phyloP scores from a whole-genome alignment of 2,797 vertebrate genomes.

The Moxostoma hubbsi region DNA sequence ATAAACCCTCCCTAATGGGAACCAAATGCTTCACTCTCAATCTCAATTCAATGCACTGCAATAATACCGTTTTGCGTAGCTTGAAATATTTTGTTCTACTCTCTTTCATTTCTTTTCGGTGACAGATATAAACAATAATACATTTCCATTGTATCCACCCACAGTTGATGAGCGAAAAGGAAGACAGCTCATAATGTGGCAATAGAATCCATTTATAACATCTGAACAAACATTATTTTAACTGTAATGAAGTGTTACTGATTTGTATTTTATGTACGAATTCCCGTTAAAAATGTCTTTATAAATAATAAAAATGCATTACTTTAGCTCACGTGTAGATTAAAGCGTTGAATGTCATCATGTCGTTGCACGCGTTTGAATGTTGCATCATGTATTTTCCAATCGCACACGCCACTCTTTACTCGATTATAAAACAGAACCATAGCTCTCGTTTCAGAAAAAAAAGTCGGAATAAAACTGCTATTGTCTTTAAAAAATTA shows the following conservation, averaged over 20 bases:
- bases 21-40: constrained; percentile 71
- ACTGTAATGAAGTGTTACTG: constrained; percentile 76
- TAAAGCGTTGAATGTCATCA: constrained; percentile 68
- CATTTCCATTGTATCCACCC: constrained; percentile 69
- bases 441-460: constrained; percentile 51
- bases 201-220: constrained; percentile 75
- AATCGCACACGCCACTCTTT: constrained; percentile 35
- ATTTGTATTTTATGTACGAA: constrained; percentile 69
- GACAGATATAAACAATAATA: constrained; percentile 66
- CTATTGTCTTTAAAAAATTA: constrained; percentile 80
- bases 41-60: constrained; percentile 79
- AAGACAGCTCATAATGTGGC: constrained; percentile 79
- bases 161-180: constrained; percentile 71
- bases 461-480: constrained; percentile 77
- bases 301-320: constrained; percentile 87
- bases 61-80: constrained; percentile 77
- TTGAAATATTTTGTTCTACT: constrained; percentile 74
- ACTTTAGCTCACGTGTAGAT: constrained; percentile 70
- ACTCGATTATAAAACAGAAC: constrained; percentile 57
- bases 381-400: constrained; percentile 19
- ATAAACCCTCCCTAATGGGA: constrained; percentile 76
- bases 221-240: constrained; percentile 73
- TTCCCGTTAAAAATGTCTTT: constrained; percentile 85
- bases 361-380: constrained; percentile 20
- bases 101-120: constrained; percentile 56